These are phyloP conservation scores for Drosophila nikananu DNA, from an alignment of 1,140 invertebrate species.

Conservation along the genomic window DNA sequence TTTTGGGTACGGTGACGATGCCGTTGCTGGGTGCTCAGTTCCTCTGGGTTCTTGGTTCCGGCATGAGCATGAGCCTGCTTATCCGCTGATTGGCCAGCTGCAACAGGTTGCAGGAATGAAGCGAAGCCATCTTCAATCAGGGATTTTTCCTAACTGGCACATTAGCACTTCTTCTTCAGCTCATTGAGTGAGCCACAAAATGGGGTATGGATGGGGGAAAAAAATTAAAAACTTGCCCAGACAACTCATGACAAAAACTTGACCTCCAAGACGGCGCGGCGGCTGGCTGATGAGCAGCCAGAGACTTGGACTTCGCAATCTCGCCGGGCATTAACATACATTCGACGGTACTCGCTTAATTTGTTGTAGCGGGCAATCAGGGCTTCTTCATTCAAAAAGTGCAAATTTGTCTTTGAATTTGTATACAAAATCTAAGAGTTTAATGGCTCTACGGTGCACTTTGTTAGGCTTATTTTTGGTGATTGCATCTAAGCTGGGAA, in stretches of 20 bases:
- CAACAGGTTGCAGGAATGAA: conserved; percentile 21
- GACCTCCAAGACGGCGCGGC: conserved; percentile 47
- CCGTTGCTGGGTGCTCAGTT: conserved; percentile 6
- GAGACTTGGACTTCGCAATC: conserved; percentile 36
- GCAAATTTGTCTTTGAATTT: conserved; percentile 17
- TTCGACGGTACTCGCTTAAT: conserved; percentile 41
- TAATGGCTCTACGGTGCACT: too few species aligned
- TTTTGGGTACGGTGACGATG: conserved; percentile 57
- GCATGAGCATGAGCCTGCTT: conserved; percentile 2
- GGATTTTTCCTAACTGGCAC: neutral
- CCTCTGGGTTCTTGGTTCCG: conserved; percentile 2
- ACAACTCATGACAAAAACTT: conserved; percentile 46
- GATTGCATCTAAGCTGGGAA: neutral
- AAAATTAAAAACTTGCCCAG: conserved; percentile 35
- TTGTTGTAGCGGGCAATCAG: conserved; percentile 37
- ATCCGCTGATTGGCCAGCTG: conserved; percentile 18
- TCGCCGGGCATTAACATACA: conserved; percentile 69
- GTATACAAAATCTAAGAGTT: conserved; percentile 13
- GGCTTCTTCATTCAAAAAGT: conserved; percentile 25
- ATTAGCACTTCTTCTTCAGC: conserved; percentile 16
- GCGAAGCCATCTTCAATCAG: neutral
- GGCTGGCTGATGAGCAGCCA: conserved; percentile 11
- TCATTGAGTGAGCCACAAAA: neutral
- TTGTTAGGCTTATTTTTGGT: neutral
- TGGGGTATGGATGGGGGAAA: neutral